Conservation (phyloP, 2,888 invertebrate genomes). For the Tetranychus truncatus region DNA sequence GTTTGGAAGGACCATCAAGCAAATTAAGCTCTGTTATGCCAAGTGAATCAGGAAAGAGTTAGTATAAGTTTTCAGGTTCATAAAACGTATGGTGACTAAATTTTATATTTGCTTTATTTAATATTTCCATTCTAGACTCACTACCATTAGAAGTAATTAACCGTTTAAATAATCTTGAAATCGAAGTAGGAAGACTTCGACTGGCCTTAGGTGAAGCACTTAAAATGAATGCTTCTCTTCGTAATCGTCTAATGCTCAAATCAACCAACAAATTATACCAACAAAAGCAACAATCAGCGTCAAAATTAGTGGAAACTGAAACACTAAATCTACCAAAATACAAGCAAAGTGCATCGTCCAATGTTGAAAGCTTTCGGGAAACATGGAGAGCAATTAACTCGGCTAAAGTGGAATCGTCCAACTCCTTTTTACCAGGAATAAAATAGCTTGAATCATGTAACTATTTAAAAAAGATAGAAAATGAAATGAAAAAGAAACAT, state of each 20-base stretch:
- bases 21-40: background rate
- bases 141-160: background rate
- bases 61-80: background rate
- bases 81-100: no score
- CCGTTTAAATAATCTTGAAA: background rate
- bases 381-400: conserved; percentile 5
- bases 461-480: background rate
- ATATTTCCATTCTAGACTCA: background rate
- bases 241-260: background rate
- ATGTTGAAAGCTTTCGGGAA: conserved; percentile 3
- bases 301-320: background rate
- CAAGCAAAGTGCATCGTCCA: background rate
- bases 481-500: background rate
- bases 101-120: no score
- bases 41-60: background rate
- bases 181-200: conserved; percentile 7
- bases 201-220: conserved; percentile 5
- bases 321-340: background rate
- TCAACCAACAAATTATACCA: background rate
- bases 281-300: background rate
- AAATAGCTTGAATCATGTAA: background rate
- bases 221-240: conserved; percentile 5
- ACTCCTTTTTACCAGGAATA: background rate
- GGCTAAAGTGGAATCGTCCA: conserved; percentile 6
- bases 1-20: background rate